Evolutionary conservation across 2,797 vertebrate species (phyloP), one percentile per base, ranked within the genome.

Genomic region (Xerus rutilus): DNA sequence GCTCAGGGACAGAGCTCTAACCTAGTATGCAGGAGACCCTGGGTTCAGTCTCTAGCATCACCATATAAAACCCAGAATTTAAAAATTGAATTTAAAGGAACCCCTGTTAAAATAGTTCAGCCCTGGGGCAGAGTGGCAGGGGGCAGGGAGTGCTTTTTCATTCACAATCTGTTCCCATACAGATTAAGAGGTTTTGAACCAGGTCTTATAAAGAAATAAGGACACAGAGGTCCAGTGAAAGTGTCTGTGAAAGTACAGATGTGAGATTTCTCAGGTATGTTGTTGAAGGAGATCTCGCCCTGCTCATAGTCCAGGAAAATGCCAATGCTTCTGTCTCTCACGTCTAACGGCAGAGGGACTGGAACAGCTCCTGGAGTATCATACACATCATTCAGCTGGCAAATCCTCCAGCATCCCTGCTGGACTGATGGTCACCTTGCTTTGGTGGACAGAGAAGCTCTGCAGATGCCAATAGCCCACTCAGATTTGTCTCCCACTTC

Each of bases 281-380:
- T 79, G 45, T 95, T 79, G 69, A 92, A 96, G 4, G 85, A 95
- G 73, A 96, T 3, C n/a, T 84, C 28, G 1, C 70, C 81, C 43
- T 90, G 43, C 8, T 96, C 93, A 47, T 43, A 95, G 32, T 92
- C 72, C 54, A 95, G 84, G n/a, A 87, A 93, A 49, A 93, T 5
- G 0, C 79, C 91, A 28, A 89, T 12, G 9, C n/a, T 52, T 14
- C 13, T 76, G 45, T 76, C 64, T 15, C 74, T 76, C 8, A 62
- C 23, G 1, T 92, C 82, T 35, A 77, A 57, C 9, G 82, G 43
- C 49, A 96, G 76, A 28, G 45, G 2, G 17, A 25, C 39, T 12
- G 69, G 13, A 49, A 3, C 28, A 11, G 49, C 7, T 10, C 49
- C 67, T 23, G 0, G 4, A 23, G 94, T 52, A 2, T 30, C 54